Base-by-base conservation (phyloP, 2,888 invertebrate genomes). In the Malachius bipustulatus region DNA sequence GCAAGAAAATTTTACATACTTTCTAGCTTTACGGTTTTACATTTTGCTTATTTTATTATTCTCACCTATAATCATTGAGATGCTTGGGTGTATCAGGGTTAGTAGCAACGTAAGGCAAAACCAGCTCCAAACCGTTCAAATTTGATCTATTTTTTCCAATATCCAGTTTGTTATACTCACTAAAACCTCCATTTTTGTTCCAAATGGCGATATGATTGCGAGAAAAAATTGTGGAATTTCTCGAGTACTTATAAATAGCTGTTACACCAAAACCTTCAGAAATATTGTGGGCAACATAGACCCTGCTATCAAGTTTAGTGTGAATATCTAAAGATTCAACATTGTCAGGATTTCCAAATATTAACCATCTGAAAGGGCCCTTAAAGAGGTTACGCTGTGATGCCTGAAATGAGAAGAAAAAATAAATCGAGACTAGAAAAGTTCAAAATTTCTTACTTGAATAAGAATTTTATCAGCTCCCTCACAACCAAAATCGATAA, bases 41-140 rank as follows among this genome's bases (percentile, higher is more conserved):
- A n/a, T n/a, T n/a, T n/a, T n/a, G n/a, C n/a, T n/a, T n/a, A n/a
- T n/a, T n/a, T n/a, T n/a, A n/a, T n/a, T n/a, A n/a, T n/a, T n/a
- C n/a, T 42, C 44, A 57, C 57, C 55, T 50, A 42, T 60, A 64
- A 52, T 67, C 67, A 31, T 55, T 57, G 31, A 67, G 45, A 48
- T 67, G 66, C 42, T 64, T 54, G 13, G 60, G 36, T 2, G 64
- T 58, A 30, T 63, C 56, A 2, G 54, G 51, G 45, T 63, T 51
- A 3, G 59, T 57, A 29, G 65, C 39, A n/a, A 60, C 59, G 34
- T 49, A 47, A 4, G 55, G 53, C 4, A 53, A 45, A 10, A 45
- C 52, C 4, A 61, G 26, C 10, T 35, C 34, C 9, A 44, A 36
- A 15, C 55, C 52, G 39, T 50, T 47, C 13, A 61, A 41, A 47